phyloP scores from a whole-genome alignment of 1,140 invertebrate genomes.

The Phymorhynchus buccinoides region DNA sequence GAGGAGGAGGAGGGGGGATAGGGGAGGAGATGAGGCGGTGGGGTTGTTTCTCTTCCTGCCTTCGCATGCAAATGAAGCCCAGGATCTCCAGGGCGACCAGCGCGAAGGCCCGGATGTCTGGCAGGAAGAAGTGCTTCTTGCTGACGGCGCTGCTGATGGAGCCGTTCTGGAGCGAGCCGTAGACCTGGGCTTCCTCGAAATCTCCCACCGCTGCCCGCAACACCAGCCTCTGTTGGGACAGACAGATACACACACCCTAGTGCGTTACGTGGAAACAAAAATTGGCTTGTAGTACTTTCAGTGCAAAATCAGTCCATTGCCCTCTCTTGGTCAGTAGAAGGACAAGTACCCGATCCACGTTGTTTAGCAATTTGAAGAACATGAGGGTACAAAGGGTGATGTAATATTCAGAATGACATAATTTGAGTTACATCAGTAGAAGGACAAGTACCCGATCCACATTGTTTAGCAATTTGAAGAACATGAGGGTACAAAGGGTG shows the following conservation, averaged over 20 bases:
- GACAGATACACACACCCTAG: neutral
- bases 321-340: too few relatives aligned
- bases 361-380: too few relatives aligned
- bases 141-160: slow-evolving; percentile 50
- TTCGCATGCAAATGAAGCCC: slow-evolving; percentile 58
- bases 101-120: slow-evolving; percentile 67
- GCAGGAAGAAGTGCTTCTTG: slow-evolving; percentile 64
- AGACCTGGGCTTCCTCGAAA: slow-evolving; percentile 66
- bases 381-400: too few relatives aligned
- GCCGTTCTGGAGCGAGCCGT: slow-evolving; percentile 65
- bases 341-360: too few relatives aligned
- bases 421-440: too few relatives aligned
- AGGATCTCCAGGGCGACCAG: slow-evolving; percentile 65
- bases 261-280: too few relatives aligned
- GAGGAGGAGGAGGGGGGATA: neutral
- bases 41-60: slow-evolving; percentile 36
- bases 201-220: slow-evolving; percentile 66
- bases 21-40: slow-evolving; percentile 26
- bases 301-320: too few relatives aligned
- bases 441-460: too few relatives aligned
- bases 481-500: too few relatives aligned
- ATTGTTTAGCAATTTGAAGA: too few relatives aligned
- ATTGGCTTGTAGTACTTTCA: too few relatives aligned
- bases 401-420: too few relatives aligned
- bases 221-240: slow-evolving; percentile 57